Base-by-base conservation (phyloP, 2,888 invertebrate genomes). In the Coelopa pilipes region DNA sequence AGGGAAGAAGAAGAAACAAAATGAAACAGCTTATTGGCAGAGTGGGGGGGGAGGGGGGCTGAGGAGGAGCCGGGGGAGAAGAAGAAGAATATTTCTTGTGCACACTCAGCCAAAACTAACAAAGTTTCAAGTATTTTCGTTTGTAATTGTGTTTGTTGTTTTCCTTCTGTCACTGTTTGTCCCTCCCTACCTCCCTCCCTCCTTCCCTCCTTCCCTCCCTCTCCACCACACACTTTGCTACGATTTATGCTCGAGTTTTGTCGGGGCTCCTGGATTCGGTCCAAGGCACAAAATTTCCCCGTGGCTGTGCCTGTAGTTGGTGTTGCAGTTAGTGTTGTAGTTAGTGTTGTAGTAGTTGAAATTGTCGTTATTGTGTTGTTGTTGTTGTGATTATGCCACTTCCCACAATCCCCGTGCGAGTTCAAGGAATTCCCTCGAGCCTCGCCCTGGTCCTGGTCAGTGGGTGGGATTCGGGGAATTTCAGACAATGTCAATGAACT, bases 241-340 rank as follows among this genome's bases (percentile, higher is more conserved):
- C 2, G 34, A 34, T 34, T 34, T 34, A 34, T 34, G 34, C 34
- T 34, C 7, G 2, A 10, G 60, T 50, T n/a, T 50, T 62, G 4
- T 17, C n/a, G 50, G 47, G 60, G 5, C 49, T 24, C 34, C 62
- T 70, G 70, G 24, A 62, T 60, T 62, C 34, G 49, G 60, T 70
- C 50, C 70, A 60, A 70, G 60, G 47, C 47, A 19, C 49, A 70
- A 57, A 65, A 60, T 50, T 60, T 55, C 7, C 34, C 60, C 49
- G 49, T 60, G 49, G 21, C 49, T 13, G 24, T 19, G 19, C 34
- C 49, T 50, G 24, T 21, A 50, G 19, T 50, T 62, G 60, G 24
- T 50, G n/a, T 19, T 10, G 7, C 2, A 4, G 34, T 34, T 34
- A 7, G 2, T 34, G 34, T 34, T 34, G 34, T 34, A 34, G 34